Evolutionary conservation across 1,140 invertebrate species (phyloP), one percentile per base, ranked within the genome.

Genomic region (Chironomus striatipennis): DNA sequence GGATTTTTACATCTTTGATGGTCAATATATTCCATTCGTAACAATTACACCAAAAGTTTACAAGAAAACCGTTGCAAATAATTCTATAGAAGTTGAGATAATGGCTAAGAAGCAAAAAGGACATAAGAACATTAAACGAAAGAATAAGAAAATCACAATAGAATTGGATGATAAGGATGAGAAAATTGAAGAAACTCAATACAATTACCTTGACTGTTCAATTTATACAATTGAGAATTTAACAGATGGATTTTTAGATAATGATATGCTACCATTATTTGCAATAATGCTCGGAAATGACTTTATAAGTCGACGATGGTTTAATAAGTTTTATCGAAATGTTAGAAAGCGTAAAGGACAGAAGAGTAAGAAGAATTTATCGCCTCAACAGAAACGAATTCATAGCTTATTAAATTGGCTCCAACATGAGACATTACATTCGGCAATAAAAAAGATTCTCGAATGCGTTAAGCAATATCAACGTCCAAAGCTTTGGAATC

Each of bases 1-100:
- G 1, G 95, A 97, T 85, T 97, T 95, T 84, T 96, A 89, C 80
- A 90, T 97, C 74, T 94, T 91, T 82, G 90, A 93, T 83, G 86
- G 94, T 1, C 79, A 87, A 3, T 95, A 95, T 79, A 91, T 96
- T 75, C 91, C 92, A 0, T 88, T 93, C 72, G 85, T 89, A 74
- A 90, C 88, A 64, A 80, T 94, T 0, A 85, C 89, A 42, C 79
- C 83, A 0, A 81, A 81, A 74, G 79, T 81, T 73, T 77, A 80
- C 20, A 82, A 78, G 34, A 81, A 80, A 47, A 78, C 77, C 10
- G 17, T 76, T 3, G 78, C 77, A 20, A 74, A 72, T 17, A 74
- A 75, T 20, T 74, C 42, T 73, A 6, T 72, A 73, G 3, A 73
- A 21, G 18, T 70, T 20, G 15, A 10, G 0, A 73, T 76, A 0